Evolutionary conservation across 2,888 invertebrate genomes (phyloP).

Genomic region (Chironomus riparius): DNA sequence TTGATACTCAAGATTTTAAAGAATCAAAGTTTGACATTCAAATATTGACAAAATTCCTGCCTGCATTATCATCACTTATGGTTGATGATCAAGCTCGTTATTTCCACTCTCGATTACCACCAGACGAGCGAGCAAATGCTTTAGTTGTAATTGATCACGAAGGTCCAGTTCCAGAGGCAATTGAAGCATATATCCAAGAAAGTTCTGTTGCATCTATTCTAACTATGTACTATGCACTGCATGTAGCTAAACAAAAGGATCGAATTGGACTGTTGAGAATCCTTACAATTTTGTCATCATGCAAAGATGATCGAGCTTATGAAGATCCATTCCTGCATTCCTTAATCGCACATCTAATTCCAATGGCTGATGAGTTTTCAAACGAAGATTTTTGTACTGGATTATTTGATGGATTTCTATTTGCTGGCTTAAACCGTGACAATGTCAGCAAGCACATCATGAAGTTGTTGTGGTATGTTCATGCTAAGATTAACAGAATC

Average conservation of each 20-base stretch:
- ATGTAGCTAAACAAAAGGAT: conserved; percentile 74
- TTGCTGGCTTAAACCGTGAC: conserved; percentile 79
- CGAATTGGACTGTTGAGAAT: conserved; percentile 73
- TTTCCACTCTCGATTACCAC: conserved; percentile 76
- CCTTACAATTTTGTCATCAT: conserved; percentile 80
- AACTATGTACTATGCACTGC: conserved; percentile 90
- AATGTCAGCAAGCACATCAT: conserved; percentile 87
- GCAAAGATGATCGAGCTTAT: conserved; percentile 85
- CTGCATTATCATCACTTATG: conserved; percentile 88
- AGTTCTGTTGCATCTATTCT: conserved; percentile 85
- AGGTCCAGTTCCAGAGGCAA: conserved; percentile 86
- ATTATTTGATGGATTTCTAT: conserved; percentile 91
- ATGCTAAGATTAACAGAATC: conserved; percentile 65
- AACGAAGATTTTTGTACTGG: conserved; percentile 92
- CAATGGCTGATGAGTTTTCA: conserved; percentile 85
- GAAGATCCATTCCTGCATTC: conserved; percentile 94
- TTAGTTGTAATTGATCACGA: conserved; percentile 90
- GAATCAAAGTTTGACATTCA: conserved; percentile 91
- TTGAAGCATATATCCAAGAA: conserved; percentile 84
- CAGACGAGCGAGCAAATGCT: conserved; percentile 87
- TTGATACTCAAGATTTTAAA: conserved; percentile 88
- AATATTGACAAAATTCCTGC: conserved; percentile 89
- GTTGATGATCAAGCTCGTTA: conserved; percentile 79
- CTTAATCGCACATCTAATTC: conserved; percentile 67
- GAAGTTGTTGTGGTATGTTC: conserved; percentile 82